Evolutionary conservation across 2,888 invertebrate species (phyloP).

Genomic region (Folsomia candida): DNA sequence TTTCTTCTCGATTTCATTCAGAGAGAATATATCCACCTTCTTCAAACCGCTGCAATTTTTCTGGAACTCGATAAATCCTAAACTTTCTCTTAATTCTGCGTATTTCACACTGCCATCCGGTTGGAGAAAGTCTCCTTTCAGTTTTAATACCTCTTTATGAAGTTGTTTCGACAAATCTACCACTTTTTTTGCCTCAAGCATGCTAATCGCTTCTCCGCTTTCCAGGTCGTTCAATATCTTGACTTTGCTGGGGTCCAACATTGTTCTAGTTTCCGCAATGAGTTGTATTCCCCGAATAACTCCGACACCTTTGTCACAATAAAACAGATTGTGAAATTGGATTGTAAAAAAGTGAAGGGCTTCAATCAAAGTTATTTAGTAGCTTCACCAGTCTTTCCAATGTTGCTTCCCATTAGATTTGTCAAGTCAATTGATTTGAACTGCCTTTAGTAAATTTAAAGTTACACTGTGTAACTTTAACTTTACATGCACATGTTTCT

Average conservation of each 20-base stretch:
- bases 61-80: slow-evolving; percentile 35
- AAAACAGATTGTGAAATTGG: background rate
- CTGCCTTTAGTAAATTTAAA: too few species aligned
- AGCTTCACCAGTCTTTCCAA: too few species aligned
- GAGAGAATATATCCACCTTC: slow-evolving; percentile 25
- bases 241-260: slow-evolving; percentile 1
- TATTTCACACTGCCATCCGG: slow-evolving; percentile 42
- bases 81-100: slow-evolving; percentile 24
- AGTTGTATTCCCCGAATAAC: background rate
- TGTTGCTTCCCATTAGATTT: too few species aligned
- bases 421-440: too few species aligned
- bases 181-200: background rate
- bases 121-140: slow-evolving; percentile 42
- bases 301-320: background rate
- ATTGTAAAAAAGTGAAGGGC: too few species aligned
- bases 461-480: too few species aligned
- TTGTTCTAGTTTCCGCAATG: background rate
- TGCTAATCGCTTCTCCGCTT: background rate
- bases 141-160: slow-evolving; percentile 30
- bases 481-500: too few species aligned
- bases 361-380: too few species aligned
- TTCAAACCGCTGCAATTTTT: slow-evolving; percentile 26
- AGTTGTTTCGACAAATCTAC: slow-evolving; percentile 29
- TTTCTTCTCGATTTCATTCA: slow-evolving; percentile 35
- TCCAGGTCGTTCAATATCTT: background rate